A percentile compares a stretch with the other conserved stretches of the same genome.
Conservation (phyloP, 1,140 invertebrate species). For the Homalodisca vitripennis region DNA sequence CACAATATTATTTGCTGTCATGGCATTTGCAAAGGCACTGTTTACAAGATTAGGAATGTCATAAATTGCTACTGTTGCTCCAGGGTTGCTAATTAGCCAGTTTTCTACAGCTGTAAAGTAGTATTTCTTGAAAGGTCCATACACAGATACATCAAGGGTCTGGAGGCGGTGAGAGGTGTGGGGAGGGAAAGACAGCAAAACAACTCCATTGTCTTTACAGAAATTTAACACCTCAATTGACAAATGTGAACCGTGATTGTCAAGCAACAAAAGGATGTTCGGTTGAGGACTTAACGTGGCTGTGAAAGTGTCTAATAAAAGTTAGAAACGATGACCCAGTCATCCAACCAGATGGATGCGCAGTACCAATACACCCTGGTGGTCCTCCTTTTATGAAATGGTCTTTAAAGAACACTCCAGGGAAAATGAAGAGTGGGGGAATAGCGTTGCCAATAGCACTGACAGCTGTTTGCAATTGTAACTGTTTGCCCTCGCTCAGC, state of each 20-base stretch:
- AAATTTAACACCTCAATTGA: constrained; percentile 13
- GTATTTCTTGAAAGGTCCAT: constrained; percentile 36
- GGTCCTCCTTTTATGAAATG: constrained; percentile 51
- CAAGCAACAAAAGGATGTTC: constrained; percentile 37
- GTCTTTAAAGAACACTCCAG: constrained; percentile 46
- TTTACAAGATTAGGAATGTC: not conserved
- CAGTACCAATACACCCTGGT: constrained; percentile 42
- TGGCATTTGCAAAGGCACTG: not conserved
- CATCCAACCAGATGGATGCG: constrained; percentile 49
- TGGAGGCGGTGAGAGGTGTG: constrained; percentile 36
- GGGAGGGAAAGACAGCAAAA: constrained; percentile 37
- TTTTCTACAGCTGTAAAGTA: not conserved
- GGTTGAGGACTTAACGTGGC: constrained; percentile 16
- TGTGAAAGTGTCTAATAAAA: constrained; percentile 24
- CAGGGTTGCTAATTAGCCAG: not conserved
- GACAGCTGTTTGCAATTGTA: constrained; percentile 40
- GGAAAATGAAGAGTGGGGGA: constrained; percentile 49
- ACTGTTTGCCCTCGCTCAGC: constrained; percentile 42
- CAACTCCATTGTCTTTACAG: constrained; percentile 27
- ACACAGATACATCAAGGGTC: constrained; percentile 37
- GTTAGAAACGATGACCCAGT: constrained; percentile 45
- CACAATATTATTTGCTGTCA: not conserved
- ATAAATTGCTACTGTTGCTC: not conserved
- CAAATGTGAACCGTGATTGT: constrained; percentile 31
- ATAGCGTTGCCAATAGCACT: constrained; percentile 44